Conservation (phyloP, 1,140 invertebrate species). For the Protaetia brevitarsis region DNA sequence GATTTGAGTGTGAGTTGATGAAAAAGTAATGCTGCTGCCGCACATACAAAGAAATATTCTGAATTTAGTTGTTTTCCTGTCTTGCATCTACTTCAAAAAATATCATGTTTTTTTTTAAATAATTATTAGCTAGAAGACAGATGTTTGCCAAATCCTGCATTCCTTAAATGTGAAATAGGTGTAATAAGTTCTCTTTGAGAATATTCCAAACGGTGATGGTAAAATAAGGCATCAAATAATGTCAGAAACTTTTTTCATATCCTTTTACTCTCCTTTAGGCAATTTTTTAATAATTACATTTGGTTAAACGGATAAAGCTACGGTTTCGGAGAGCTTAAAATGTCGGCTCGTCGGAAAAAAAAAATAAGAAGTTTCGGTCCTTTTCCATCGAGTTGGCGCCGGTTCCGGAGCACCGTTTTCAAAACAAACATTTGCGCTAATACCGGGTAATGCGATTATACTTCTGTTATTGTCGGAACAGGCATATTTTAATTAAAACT, state of each 20-base stretch:
- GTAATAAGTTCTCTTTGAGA: no score
- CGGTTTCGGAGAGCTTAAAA: not conserved
- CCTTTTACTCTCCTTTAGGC: not conserved
- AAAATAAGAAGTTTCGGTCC: not conserved
- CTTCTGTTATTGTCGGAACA: not conserved
- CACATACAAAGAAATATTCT: no score
- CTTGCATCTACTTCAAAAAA: no score
- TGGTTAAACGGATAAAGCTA: not conserved
- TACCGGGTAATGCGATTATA: constrained; percentile 2
- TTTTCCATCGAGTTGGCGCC: not conserved
- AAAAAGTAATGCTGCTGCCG: no score
- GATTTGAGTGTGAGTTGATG: no score
- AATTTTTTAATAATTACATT: not conserved
- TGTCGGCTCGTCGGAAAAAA: not conserved
- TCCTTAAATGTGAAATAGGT: no score
- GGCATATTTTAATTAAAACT: not conserved
- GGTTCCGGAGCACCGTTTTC: not conserved
- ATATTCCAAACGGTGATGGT: no score
- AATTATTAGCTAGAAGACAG: no score
- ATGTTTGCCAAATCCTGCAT: no score
- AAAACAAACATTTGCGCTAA: not conserved
- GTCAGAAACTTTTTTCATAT: not conserved
- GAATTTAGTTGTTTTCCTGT: no score
- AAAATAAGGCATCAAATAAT: no score
- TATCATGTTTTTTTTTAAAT: no score